Percentiles rank a stretch among this genome's conserved stretches.
phyloP scores from a whole-genome alignment of 53 echinoderm and acorn worm genomes.

The Holothuria leucospilota region DNA sequence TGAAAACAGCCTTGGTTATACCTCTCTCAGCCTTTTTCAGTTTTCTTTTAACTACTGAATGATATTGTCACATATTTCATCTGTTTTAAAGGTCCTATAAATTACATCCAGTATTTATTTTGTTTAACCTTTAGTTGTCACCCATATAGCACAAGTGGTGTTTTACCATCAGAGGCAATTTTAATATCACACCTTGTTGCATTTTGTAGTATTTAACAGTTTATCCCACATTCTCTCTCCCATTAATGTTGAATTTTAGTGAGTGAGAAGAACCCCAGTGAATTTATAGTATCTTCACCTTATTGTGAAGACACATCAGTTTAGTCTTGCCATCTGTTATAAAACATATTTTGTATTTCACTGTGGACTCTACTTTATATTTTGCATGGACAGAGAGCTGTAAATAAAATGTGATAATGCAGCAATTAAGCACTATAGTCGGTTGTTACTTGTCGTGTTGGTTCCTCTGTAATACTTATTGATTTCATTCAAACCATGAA shows the following conservation, averaged over 20 bases:
- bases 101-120: background rate
- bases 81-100: too few relatives aligned
- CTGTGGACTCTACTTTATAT: slow-evolving; percentile 46
- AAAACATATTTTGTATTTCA: slow-evolving; percentile 37
- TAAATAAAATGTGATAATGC: slow-evolving; percentile 45
- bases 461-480: too few relatives aligned
- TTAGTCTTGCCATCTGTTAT: slow-evolving; percentile 3
- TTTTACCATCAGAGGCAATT: background rate
- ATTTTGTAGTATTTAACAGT: background rate
- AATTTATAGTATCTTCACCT: background rate
- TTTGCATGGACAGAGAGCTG: slow-evolving; percentile 41
- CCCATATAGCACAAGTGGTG: slow-evolving; percentile 2
- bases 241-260: background rate
- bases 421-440: background rate
- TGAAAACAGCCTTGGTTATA: too few relatives aligned
- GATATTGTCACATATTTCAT: too few relatives aligned
- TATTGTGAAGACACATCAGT: background rate
- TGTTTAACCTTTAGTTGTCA: background rate
- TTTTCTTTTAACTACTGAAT: too few relatives aligned
- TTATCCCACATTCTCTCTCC: background rate
- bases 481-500: too few relatives aligned
- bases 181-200: slow-evolving; percentile 14
- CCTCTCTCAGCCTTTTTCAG: too few relatives aligned
- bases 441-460: background rate
- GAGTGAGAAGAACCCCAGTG: background rate